These are phyloP conservation scores for Dugesia japonica DNA, from an alignment of 2,888 invertebrate genomes.

Conservation along the genomic window DNA sequence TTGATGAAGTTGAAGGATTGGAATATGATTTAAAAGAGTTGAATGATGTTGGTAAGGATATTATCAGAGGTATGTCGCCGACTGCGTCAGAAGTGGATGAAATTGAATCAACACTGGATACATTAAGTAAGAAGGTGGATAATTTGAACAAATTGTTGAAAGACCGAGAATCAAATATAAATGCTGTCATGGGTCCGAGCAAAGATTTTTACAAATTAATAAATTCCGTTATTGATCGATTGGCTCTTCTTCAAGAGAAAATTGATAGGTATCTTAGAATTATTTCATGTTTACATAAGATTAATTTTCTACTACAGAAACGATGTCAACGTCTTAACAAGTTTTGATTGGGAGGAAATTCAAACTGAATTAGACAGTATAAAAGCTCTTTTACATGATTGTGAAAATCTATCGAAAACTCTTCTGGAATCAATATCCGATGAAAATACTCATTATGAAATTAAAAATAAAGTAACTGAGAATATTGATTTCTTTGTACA, in stretches of 20 bases:
- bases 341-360: background rate
- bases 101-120: constrained; percentile 51
- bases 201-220: constrained; percentile 77
- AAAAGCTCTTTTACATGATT: background rate
- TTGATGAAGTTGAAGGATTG: constrained; percentile 65
- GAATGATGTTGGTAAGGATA: background rate
- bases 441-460: constrained; percentile 6
- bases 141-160: constrained; percentile 64
- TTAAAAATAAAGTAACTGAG: background rate
- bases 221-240: constrained; percentile 65
- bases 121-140: constrained; percentile 61
- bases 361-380: background rate
- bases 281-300: too few relatives aligned
- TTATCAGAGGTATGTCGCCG: constrained; percentile 20
- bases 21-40: constrained; percentile 56
- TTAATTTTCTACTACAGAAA: too few relatives aligned
- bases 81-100: constrained; percentile 36
- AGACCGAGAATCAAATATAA: constrained; percentile 70
- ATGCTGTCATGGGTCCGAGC: constrained; percentile 76
- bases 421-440: background rate
- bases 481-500: background rate
- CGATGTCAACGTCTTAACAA: background rate
- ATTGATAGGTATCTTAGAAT: background rate
- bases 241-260: constrained; percentile 43
- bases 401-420: background rate